A percentile compares a stretch with the other conserved stretches of the same genome.
These are phyloP conservation scores for Gymnorhina tibicen DNA, from an alignment of 2,113 vertebrate species.

Conservation along the genomic window DNA sequence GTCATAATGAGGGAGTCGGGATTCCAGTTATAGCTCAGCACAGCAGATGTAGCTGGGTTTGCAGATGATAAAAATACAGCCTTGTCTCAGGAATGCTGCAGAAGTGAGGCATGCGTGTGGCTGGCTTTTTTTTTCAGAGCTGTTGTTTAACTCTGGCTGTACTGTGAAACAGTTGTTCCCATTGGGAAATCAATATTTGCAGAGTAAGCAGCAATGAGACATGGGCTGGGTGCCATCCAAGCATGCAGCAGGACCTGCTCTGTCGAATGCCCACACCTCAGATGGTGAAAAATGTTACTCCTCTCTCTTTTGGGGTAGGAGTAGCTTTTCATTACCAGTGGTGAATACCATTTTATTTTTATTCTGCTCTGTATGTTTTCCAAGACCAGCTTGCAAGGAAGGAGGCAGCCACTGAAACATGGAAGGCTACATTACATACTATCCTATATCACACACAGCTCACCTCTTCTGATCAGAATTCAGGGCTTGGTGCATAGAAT, in stretches of 20 bases:
- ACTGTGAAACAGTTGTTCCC: slow-evolving; percentile 9
- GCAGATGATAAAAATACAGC: slow-evolving; percentile 61
- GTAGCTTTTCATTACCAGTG: not conserved
- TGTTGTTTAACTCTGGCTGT: slow-evolving; percentile 48
- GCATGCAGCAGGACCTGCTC: not conserved
- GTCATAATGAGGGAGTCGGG: slow-evolving; percentile 44
- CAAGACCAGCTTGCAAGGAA: not conserved
- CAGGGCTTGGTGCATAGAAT: not conserved
- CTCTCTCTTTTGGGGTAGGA: not conserved
- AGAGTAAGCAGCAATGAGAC: not conserved
- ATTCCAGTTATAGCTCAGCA: slow-evolving; percentile 56
- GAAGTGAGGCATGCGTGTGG: not conserved
- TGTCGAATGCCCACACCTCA: not conserved
- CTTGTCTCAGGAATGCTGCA: slow-evolving; percentile 60
- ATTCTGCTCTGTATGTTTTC: not conserved
- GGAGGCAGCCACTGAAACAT: not conserved
- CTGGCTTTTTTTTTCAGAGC: not conserved
- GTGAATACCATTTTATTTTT: not conserved
- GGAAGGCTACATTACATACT: not conserved
- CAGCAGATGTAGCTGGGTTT: slow-evolving; percentile 53
- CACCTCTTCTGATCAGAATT: not conserved
- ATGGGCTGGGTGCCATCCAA: not conserved
- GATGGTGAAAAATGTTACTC: not conserved
- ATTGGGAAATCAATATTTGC: slow-evolving; percentile 28
- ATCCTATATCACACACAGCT: not conserved